phyloP scores from a whole-genome alignment of 2,888 invertebrate genomes.

The Phortica magna region DNA sequence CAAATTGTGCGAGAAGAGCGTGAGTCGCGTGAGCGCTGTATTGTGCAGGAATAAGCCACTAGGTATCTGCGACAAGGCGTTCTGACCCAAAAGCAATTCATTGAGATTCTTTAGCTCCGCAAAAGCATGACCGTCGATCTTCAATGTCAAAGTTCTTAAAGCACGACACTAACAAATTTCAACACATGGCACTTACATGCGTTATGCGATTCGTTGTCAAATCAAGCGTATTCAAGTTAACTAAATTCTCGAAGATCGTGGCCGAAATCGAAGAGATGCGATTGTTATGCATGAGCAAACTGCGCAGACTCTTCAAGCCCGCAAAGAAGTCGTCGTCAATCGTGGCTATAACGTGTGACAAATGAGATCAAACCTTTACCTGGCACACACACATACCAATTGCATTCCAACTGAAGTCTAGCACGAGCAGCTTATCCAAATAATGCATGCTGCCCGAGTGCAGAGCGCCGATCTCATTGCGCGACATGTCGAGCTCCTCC shows the following conservation, averaged over 20 bases:
- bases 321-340: conserved; percentile 74
- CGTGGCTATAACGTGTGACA: conserved; percentile 53
- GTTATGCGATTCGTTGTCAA: conserved; percentile 75
- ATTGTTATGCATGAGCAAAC: conserved; percentile 79
- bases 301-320: conserved; percentile 69
- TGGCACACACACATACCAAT: conserved; percentile 71
- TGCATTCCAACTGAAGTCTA: conserved; percentile 83
- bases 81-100: conserved; percentile 81
- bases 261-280: conserved; percentile 76
- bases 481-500: conserved; percentile 83
- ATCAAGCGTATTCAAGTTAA: conserved; percentile 69
- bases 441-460: conserved; percentile 79
- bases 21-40: conserved; percentile 78
- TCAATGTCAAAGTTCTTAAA: not conserved
- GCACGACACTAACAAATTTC: not conserved
- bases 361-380: not conserved
- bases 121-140: conserved; percentile 78
- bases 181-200: conserved; percentile 57
- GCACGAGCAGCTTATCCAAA: conserved; percentile 79
- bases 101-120: conserved; percentile 77
- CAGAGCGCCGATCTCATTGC: conserved; percentile 81
- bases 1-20: conserved; percentile 80
- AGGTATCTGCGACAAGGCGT: conserved; percentile 79
- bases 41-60: conserved; percentile 78
- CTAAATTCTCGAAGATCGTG: conserved; percentile 70